phyloP scores from a whole-genome alignment of 2,888 invertebrate species.

The Baccha elongata region DNA sequence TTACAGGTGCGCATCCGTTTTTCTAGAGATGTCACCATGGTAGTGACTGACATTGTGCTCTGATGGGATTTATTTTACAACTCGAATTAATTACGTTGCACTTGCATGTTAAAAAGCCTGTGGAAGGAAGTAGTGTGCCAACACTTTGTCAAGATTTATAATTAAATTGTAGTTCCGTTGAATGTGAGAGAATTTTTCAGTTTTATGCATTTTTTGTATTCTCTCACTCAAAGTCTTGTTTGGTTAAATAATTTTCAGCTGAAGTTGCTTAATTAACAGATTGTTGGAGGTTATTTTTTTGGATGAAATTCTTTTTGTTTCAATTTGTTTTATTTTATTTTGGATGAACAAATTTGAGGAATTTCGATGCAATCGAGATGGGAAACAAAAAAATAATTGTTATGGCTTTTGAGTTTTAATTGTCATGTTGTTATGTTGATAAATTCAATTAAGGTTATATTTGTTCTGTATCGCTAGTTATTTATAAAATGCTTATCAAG shows the following conservation, averaged over 20 bases:
- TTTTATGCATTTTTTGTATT: neutral
- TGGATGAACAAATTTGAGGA: constrained; percentile 4
- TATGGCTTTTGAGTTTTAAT: constrained; percentile 22
- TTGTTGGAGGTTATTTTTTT: constrained; percentile 26
- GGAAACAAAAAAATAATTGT: constrained; percentile 4
- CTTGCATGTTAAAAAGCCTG: constrained; percentile 19
- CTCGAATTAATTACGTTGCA: constrained; percentile 52
- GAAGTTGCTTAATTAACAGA: constrained; percentile 36
- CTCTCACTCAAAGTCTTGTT: constrained; percentile 17
- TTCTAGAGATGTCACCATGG: neutral
- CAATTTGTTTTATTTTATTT: neutral
- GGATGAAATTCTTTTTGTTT: neutral
- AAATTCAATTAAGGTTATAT: constrained; percentile 10
- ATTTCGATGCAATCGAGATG: constrained; percentile 1
- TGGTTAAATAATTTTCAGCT: constrained; percentile 31
- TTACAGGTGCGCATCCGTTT: constrained; percentile 17
- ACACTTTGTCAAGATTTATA: constrained; percentile 42
- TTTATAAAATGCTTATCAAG: neutral
- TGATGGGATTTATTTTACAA: constrained; percentile 34
- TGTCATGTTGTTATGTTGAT: constrained; percentile 1
- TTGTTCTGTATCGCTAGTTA: neutral
- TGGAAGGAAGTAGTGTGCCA: constrained; percentile 29
- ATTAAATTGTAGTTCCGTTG: constrained; percentile 32
- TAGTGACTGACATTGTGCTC: constrained; percentile 24
- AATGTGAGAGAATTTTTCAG: neutral